phyloP scores from a whole-genome alignment of 2,113 vertebrate genomes.

The Formicarius rufipectus region DNA sequence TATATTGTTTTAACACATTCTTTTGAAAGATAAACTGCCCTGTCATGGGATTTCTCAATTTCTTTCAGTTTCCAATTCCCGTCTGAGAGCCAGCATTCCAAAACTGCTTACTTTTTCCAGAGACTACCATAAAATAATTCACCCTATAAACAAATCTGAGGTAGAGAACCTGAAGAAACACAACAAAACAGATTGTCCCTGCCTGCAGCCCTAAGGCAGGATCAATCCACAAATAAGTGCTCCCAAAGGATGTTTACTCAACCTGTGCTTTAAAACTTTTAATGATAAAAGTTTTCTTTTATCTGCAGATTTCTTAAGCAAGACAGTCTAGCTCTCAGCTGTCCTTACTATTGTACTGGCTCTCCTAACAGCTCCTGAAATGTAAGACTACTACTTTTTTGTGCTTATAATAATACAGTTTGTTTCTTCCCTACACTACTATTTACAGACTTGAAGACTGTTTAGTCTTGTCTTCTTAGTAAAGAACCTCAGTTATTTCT shows the following conservation, averaged over 20 bases:
- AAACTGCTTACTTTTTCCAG: background rate
- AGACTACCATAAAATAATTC: background rate
- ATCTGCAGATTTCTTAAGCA: background rate
- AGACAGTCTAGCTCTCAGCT: background rate
- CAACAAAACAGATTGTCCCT: background rate
- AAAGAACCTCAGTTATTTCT: background rate
- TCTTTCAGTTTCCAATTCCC: background rate
- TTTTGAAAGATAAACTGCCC: background rate
- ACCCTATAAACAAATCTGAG: background rate
- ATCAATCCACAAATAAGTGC: background rate
- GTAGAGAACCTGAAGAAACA: background rate
- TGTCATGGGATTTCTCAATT: background rate
- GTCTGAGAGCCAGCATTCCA: background rate
- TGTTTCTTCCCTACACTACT: background rate
- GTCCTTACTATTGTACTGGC: background rate
- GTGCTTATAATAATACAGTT: background rate
- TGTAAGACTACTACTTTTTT: background rate
- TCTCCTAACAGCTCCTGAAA: background rate
- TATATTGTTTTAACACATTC: background rate
- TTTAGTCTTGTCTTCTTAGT: background rate
- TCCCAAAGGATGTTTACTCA: background rate
- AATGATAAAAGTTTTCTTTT: too few species aligned
- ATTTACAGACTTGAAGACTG: background rate
- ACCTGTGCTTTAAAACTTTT: background rate
- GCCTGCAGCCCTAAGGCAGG: background rate